Evolutionary conservation across 2,797 vertebrate genomes (phyloP).

Genomic region (Chrysocyon brachyurus): DNA sequence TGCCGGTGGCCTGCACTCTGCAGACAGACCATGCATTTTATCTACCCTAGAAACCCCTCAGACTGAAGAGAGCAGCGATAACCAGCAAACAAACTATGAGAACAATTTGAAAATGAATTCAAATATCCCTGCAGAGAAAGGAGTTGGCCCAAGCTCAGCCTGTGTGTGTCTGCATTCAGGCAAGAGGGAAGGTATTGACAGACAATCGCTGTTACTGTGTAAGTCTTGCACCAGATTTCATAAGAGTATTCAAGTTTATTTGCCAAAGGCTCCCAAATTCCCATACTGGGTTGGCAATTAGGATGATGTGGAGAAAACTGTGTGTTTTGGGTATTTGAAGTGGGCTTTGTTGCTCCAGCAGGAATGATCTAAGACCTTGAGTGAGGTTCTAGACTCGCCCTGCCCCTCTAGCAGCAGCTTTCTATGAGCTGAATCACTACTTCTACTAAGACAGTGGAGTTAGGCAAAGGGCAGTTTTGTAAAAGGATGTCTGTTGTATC

Average conservation of each 20-base stretch:
- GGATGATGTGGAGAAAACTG: slow-evolving; percentile 21
- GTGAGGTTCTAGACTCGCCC: not conserved
- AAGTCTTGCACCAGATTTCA: slow-evolving; percentile 74
- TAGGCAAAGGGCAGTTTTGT: slow-evolving; percentile 27
- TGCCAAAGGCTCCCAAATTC: slow-evolving; percentile 68
- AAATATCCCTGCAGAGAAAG: slow-evolving; percentile 12
- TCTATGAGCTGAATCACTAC: slow-evolving; percentile 32
- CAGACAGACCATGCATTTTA: not conserved
- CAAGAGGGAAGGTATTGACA: slow-evolving; percentile 46
- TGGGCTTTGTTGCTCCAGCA: slow-evolving; percentile 80
- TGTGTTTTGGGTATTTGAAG: slow-evolving; percentile 61
- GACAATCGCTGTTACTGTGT: slow-evolving; percentile 48
- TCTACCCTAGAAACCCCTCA: not conserved
- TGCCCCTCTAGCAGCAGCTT: not conserved
- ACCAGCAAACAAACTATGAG: not conserved
- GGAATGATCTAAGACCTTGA: slow-evolving; percentile 73
- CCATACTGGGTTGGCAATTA: slow-evolving; percentile 70
- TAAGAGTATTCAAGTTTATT: slow-evolving; percentile 73
- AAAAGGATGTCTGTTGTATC: not conserved
- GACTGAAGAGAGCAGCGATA: fast-evolving
- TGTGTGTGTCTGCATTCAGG: not conserved
- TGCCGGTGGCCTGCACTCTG: not conserved
- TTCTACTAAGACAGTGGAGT: slow-evolving; percentile 7
- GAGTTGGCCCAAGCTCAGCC: not conserved
- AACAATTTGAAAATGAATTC: not conserved